Conservation (phyloP, 2,888 invertebrate species). For the Pachydiplax longipennis region DNA sequence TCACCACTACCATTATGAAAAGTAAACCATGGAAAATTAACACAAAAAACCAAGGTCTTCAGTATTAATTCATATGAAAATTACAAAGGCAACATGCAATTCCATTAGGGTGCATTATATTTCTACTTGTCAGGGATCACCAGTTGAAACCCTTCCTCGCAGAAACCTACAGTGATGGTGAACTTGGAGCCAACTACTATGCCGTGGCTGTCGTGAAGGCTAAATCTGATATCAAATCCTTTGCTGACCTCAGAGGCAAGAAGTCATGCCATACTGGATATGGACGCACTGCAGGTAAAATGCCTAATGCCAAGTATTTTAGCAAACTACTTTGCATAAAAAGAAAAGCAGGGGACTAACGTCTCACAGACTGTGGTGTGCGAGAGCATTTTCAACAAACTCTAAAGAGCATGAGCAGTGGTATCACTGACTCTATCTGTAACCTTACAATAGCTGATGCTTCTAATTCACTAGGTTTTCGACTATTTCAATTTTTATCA, state of each 20-base stretch:
- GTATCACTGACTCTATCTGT: too few relatives aligned
- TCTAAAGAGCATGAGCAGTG: too few relatives aligned
- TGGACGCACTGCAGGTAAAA: slow-evolving; percentile 60
- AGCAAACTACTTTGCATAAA: not conserved
- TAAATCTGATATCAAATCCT: slow-evolving; percentile 62
- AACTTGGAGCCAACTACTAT: slow-evolving; percentile 59
- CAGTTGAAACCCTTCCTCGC: slow-evolving; percentile 69
- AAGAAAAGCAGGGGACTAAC: too few relatives aligned
- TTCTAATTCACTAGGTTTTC: too few relatives aligned
- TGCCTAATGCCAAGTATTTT: not conserved
- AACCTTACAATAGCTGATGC: too few relatives aligned
- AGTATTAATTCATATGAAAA: too few relatives aligned
- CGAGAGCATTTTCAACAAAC: not conserved
- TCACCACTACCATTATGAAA: too few relatives aligned
- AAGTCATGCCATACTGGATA: slow-evolving; percentile 67
- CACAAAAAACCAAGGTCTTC: too few relatives aligned
- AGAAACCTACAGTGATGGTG: slow-evolving; percentile 69
- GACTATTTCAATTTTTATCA: not conserved
- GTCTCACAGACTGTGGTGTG: too few relatives aligned
- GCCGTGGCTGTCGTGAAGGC: slow-evolving; percentile 74
- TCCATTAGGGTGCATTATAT: too few relatives aligned
- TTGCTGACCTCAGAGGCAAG: slow-evolving; percentile 69
- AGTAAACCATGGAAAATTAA: too few relatives aligned
- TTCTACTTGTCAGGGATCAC: slow-evolving; percentile 60
- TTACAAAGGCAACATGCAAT: too few relatives aligned